Evolutionary conservation across 2,113 vertebrate genomes (phyloP), one percentile per base, ranked within the genome.

Genomic region (Hyla sarda): DNA sequence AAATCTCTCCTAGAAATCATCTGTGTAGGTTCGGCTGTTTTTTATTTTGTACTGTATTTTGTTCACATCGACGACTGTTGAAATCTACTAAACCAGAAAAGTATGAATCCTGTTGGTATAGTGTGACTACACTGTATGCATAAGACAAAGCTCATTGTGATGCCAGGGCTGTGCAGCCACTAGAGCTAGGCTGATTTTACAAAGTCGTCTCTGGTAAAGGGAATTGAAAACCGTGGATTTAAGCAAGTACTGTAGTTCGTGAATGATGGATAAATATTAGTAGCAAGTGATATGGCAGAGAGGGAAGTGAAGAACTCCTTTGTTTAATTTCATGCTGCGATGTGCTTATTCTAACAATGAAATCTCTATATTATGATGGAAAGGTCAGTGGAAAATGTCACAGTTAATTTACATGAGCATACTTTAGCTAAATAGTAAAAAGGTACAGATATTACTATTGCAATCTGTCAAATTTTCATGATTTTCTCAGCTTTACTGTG

Each of bases 231-330:
- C 67, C 32, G 47, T 25, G 71, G 71, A 74, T 75, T 84, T 84
- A 75, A 47, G 71, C 52, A 60, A 74, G 82, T 45, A 65, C 34
- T 81, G 56, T 81, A 74, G 82, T 84, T 84, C 82, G 75, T 84
- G 82, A 84, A 84, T 74, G 82, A 84, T 82, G 67, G 81, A 82
- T 75, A 74, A 84, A 84, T 84, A 84, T 60, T 84, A 75, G 82
- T 1, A 74, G 82, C 74, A 62, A 74, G 82, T 54, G 71, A 74
- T 60, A 47, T 50, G 62, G 82, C 50, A 73, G 47, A 84, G 82
- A 69, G 28, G 47, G 62, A 75, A 74, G 69, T 74, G 48, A 25
- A 84, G 52, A 84, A 84, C 54, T 28, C 37, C 34, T 83, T 83
- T 83, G 82, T 82, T 82, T 82, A 69, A 82, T 82, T 82, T 71